A percentile compares a stretch with the other conserved stretches of the same genome.
These are phyloP conservation scores for Gibbula magus DNA, from an alignment of 2,888 invertebrate species.

Conservation along the genomic window DNA sequence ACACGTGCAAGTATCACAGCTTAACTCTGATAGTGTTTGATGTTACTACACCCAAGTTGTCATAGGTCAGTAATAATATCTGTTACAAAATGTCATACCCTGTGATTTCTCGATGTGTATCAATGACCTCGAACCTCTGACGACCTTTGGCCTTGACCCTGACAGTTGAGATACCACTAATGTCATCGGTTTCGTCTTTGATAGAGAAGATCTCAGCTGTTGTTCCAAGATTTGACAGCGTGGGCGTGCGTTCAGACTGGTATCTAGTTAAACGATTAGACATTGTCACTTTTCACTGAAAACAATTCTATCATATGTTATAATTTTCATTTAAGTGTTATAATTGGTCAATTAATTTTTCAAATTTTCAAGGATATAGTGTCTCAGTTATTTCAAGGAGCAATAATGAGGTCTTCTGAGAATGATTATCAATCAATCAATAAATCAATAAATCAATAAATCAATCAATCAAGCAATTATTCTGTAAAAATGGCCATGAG, in stretches of 20 bases:
- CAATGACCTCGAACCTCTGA: constrained; percentile 83
- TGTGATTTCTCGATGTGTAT: constrained; percentile 75
- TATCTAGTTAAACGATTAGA: constrained; percentile 28
- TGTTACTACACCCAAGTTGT: no score
- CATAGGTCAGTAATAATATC: neutral
- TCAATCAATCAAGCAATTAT: no score
- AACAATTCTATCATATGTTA: no score
- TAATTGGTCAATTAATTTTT: no score
- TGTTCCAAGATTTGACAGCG: constrained; percentile 78
- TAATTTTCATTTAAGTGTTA: no score
- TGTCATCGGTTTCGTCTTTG: constrained; percentile 76
- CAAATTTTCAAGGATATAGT: no score
- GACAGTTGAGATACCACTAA: constrained; percentile 78
- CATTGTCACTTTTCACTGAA: no score
- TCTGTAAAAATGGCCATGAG: no score
- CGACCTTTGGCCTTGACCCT: constrained; percentile 84
- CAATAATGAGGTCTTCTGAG: neutral
- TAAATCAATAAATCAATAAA: neutral
- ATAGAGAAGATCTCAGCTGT: constrained; percentile 83
- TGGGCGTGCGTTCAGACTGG: constrained; percentile 48
- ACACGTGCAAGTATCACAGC: no score
- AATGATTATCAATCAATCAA: neutral
- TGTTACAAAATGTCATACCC: constrained; percentile 68
- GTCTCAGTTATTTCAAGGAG: no score
- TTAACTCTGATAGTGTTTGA: no score